Evolutionary conservation across 2,113 vertebrate species (phyloP), one percentile per base, ranked within the genome.

Genomic region (Rhabdomys dilectus): DNA sequence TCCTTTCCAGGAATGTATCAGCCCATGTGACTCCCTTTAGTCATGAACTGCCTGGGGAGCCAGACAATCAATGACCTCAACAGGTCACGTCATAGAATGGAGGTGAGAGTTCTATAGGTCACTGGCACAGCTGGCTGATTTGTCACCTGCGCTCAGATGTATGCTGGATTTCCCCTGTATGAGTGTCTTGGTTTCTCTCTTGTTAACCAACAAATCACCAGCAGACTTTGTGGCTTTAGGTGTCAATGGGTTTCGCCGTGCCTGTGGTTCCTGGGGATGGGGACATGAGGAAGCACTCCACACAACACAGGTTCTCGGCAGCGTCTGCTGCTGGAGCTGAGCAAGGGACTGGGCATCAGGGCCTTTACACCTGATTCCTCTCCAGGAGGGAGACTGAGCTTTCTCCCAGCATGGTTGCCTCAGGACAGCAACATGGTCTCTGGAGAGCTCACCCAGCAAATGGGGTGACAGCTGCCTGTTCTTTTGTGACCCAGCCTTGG

Each of bases 1-100:
- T 78, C 66, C 68, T 77, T 60, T 89, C 82, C 5, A 42, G 87
- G 51, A 0, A 89, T 5, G 0, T 24, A 2, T 31, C 6, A 0
- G 82, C 34, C 66, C 1, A 0, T 62, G 89, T 53, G 66, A 73
- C 91, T 45, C 77, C 45, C n/a, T 21, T 89, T 8, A 0, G 34
- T 95, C 82, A 82, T 78, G 92, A 95, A 78, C 93, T 93, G 96
- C 91, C 94, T 36, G 0, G 87, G 93, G 5, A 7, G 36, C 45
- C 72, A 95, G 91, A 97, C 58, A 0, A 31, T 87, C 91, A 91
- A 92, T 5, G 45, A 45, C 36, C 90, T 96, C 92, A 17, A 0
- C 0, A 81, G 95, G 48, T 90, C 70, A 0, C 88, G 86, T 90
- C 70, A 0, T 88, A 81, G 91, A 34, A 0, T 1, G 72, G 42